Evolutionary conservation across 2,113 vertebrate genomes (phyloP).

Genomic region (Sitta europaea): DNA sequence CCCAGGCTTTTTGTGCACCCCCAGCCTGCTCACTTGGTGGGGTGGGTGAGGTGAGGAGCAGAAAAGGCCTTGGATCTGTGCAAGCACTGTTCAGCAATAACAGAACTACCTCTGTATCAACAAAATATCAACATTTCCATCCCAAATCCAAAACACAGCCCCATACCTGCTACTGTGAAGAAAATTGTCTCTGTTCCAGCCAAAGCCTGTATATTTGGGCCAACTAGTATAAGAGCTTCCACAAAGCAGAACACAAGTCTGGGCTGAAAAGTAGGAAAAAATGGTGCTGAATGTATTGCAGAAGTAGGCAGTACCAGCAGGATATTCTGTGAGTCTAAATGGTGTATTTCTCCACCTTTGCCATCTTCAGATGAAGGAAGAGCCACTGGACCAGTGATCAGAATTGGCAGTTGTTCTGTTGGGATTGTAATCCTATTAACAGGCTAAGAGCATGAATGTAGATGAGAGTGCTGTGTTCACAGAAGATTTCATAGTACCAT

Average conservation of each 20-base stretch:
- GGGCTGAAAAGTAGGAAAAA: background rate
- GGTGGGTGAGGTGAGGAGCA: background rate
- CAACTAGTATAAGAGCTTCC: background rate
- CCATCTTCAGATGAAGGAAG: background rate
- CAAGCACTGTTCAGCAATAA: background rate
- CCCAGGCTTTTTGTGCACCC: background rate
- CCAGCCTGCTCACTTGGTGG: fast-evolving
- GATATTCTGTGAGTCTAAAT: background rate
- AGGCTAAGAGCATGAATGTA: background rate
- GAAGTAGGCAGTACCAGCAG: background rate
- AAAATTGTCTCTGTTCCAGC: background rate
- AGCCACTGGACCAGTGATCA: fast-evolving
- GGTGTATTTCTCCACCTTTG: background rate
- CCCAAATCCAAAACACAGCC: background rate
- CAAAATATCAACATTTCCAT: background rate
- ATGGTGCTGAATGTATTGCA: background rate
- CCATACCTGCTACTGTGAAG: background rate
- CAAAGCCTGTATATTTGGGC: background rate
- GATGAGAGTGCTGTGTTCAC: background rate
- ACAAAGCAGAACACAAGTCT: background rate
- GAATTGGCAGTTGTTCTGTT: background rate
- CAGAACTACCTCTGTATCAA: background rate
- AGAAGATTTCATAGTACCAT: background rate
- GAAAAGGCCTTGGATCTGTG: background rate
- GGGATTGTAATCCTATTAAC: background rate